A percentile compares a stretch with the other conserved stretches of the same genome.
These are phyloP conservation scores for Troides aeacus DNA, from an alignment of 2,888 invertebrate species.

Conservation along the genomic window DNA sequence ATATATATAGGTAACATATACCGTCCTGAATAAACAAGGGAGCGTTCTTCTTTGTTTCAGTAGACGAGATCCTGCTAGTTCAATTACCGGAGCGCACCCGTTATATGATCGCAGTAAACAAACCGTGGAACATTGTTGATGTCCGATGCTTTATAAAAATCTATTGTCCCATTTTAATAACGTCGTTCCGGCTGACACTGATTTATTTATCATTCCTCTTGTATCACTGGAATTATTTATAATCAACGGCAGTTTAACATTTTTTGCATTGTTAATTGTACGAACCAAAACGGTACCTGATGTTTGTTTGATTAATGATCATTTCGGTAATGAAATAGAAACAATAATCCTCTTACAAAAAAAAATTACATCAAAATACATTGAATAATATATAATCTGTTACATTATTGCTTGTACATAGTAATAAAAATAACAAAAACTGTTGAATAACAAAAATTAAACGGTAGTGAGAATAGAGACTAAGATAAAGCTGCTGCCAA, in stretches of 20 bases:
- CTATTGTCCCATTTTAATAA: not conserved
- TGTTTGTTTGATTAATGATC: too few species aligned
- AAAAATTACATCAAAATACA: too few species aligned
- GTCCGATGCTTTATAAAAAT: not conserved
- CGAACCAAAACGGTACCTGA: too few species aligned
- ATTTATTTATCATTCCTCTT: not conserved
- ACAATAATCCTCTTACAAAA: too few species aligned
- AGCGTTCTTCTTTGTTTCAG: conserved; percentile 11
- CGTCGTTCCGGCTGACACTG: not conserved
- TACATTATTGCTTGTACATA: not conserved
- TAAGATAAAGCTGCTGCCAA: not conserved
- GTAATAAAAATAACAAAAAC: not conserved
- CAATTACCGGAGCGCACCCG: conserved; percentile 7
- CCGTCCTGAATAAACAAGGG: conserved; percentile 13
- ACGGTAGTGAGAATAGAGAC: not conserved
- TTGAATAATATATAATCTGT: too few species aligned
- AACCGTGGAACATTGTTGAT: not conserved
- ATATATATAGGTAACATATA: not conserved
- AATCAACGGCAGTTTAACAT: not conserved
- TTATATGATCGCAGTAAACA: conserved; percentile 3
- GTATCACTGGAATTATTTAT: not conserved
- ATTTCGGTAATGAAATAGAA: too few species aligned
- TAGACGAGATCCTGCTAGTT: conserved; percentile 2
- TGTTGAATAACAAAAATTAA: too few species aligned
- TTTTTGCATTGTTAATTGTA: not conserved